Evolutionary conservation across 2,113 vertebrate genomes (phyloP).

Genomic region (Takifugu flavidus): DNA sequence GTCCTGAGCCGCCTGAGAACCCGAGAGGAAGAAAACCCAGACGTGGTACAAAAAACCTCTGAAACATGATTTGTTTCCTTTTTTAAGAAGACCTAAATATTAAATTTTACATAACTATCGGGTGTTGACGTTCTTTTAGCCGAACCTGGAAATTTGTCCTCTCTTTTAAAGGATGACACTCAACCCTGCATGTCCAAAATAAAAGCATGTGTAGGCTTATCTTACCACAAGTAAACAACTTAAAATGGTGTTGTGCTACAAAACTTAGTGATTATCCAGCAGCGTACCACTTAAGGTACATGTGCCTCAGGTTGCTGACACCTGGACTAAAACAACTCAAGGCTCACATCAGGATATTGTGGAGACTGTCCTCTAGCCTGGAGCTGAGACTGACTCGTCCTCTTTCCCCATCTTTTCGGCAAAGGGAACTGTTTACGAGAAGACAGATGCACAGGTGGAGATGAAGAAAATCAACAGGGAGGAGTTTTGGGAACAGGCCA

Average conservation of each 20-base stretch:
- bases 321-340: too few relatives aligned
- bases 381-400: neutral
- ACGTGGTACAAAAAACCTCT: constrained; percentile 45
- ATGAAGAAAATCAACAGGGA: constrained; percentile 98
- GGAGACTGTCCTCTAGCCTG: too few relatives aligned
- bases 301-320: too few relatives aligned
- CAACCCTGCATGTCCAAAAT: too few relatives aligned
- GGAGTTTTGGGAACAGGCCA: constrained; percentile 97
- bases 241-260: neutral
- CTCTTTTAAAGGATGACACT: too few relatives aligned
- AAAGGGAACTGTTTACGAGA: constrained; percentile 94
- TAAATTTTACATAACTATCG: neutral
- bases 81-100: neutral
- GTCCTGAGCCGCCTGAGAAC: constrained; percentile 89
- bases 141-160: too few relatives aligned
- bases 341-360: too few relatives aligned
- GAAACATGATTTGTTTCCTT: neutral
- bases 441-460: constrained; percentile 94
- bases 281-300: too few relatives aligned
- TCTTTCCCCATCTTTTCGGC: neutral
- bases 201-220: neutral
- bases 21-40: constrained; percentile 77
- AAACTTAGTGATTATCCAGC: too few relatives aligned
- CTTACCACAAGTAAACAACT: neutral
- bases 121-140: too few relatives aligned